Conservation (phyloP, 2,113 vertebrate genomes). For the Caretta caretta region DNA sequence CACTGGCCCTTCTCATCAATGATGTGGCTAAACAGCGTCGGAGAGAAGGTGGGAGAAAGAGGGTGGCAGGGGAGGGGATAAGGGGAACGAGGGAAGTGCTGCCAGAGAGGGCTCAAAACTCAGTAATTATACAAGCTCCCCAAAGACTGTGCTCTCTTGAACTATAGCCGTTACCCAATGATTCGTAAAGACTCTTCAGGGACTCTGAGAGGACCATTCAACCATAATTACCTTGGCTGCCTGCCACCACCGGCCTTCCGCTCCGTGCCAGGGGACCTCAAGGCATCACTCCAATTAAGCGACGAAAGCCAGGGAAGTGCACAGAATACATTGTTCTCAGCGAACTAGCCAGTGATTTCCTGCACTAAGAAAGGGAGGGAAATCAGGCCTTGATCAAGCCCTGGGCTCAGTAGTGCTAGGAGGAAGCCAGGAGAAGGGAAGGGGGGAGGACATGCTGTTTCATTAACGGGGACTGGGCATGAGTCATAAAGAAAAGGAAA, state of each 20-base stretch:
- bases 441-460: neutral
- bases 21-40: neutral
- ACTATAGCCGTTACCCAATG: slow-evolving; percentile 39
- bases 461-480: neutral
- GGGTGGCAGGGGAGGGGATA: fast-evolving
- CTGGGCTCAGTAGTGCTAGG: neutral
- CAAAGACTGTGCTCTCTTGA: neutral
- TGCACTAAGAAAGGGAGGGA: fast-evolving
- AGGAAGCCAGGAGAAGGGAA: slow-evolving; percentile 18
- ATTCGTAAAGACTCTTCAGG: slow-evolving; percentile 37
- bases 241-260: slow-evolving; percentile 37
- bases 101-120: neutral
- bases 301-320: neutral
- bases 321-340: neutral
- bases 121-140: slow-evolving; percentile 24
- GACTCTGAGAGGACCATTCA: neutral
- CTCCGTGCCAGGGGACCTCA: slow-evolving; percentile 1
- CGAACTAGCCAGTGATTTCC: neutral
- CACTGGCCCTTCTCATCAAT: too few relatives aligned
- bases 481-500: neutral
- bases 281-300: slow-evolving; percentile 36
- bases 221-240: slow-evolving; percentile 48
- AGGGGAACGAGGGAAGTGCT: neutral
- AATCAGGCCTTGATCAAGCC: neutral
- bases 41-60: neutral